These are phyloP conservation scores for Coelopa frigida DNA, from an alignment of 1,140 invertebrate genomes.

Conservation along the genomic window DNA sequence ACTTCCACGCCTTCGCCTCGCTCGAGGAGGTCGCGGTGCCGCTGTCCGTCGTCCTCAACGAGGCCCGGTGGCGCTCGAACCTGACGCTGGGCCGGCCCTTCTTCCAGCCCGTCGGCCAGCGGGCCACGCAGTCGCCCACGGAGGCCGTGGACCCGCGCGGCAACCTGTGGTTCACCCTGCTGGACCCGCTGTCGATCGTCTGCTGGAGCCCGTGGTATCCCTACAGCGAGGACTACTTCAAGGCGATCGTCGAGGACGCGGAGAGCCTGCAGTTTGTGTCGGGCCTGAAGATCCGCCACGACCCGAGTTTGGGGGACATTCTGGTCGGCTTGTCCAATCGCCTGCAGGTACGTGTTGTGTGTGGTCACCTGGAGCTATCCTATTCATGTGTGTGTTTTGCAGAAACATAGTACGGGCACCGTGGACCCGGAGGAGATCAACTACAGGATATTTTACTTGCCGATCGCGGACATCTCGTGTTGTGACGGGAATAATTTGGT, in stretches of 20 bases:
- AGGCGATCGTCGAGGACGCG: slow-evolving; percentile 28
- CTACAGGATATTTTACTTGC: no score
- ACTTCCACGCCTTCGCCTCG: slow-evolving; percentile 21
- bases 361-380: no score
- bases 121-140: slow-evolving; percentile 20
- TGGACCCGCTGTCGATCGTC: slow-evolving; percentile 22
- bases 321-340: slow-evolving; percentile 22
- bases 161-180: slow-evolving; percentile 16
- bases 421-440: no score
- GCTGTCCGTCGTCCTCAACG: slow-evolving; percentile 19
- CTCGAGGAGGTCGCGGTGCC: slow-evolving; percentile 19
- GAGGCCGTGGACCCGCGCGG: slow-evolving; percentile 16
- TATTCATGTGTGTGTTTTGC: no score
- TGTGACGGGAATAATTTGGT: no score
- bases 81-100: slow-evolving; percentile 15
- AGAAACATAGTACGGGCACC: no score
- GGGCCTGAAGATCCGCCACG: slow-evolving; percentile 56
- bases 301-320: slow-evolving; percentile 41
- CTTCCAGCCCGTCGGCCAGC: slow-evolving; percentile 15
- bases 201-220: slow-evolving; percentile 21
- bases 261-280: slow-evolving; percentile 56
- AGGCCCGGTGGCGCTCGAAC: slow-evolving; percentile 17
- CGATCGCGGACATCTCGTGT: no score
- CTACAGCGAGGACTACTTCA: slow-evolving; percentile 13
- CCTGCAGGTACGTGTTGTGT: slow-evolving; percentile 32